Base-by-base conservation (phyloP, 2,797 vertebrate genomes). In the Bovichtus variegatus region DNA sequence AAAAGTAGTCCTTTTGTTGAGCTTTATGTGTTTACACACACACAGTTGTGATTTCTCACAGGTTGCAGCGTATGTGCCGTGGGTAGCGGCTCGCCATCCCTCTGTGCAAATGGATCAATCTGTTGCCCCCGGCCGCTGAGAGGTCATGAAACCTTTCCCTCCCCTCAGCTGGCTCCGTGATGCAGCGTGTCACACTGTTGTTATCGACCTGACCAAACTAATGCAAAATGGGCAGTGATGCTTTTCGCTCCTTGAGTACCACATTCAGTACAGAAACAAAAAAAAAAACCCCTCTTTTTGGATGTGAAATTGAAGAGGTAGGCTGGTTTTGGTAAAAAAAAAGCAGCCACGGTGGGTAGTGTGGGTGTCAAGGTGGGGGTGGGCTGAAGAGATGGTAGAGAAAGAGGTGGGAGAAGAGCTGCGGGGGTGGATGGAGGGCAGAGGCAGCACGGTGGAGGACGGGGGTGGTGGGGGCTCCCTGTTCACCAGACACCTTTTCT, bases 401-500 rank as follows among this genome's bases (percentile, higher is more conserved):
- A 19, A 49, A 3, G 47, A 38, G 36, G 38, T 76, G 73, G 81
- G 55, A 58, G 80, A 74, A 43, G 69, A 72, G 76, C 64, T 80
- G 80, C 9, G 57, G 65, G 87, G 77, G 66, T 74, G 82, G 82
- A 74, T 59, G 83, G 66, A 83, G 75, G 84, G 55, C 83, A 81
- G 66, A 73, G 78, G 58, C 51, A 78, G 50, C n/a, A 5, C 15
- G 6, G 54, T 21, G 74, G 49, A 18, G 55, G 75, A 38, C 58
- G 58, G 8, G 38, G 61, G 60, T 53, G 59, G 54, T 72, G 46
- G 31, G 66, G 60, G 58, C 70, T 80, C 65, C 60, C 41, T 60
- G 92, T 93, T 87, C 92, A 94, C 92, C 87, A 92, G 93, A 95
- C 93, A 95, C 93, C 93, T 93, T 95, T 47, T 94, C 93, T 96